Evolutionary conservation across 2,888 invertebrate species (phyloP).

Genomic region (Chloroclysta siterata): DNA sequence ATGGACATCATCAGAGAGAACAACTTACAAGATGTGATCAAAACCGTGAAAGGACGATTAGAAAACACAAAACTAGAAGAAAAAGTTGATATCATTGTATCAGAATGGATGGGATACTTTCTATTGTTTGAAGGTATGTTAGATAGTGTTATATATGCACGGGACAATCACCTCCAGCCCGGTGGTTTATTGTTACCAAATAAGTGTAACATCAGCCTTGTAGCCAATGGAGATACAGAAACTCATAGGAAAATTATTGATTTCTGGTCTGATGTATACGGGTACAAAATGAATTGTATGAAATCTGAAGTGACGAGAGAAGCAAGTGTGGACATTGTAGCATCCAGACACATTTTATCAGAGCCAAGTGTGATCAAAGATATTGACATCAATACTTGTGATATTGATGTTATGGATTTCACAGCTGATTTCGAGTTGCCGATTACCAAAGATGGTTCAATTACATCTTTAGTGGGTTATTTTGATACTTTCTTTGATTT

Average conservation of each 20-base stretch:
- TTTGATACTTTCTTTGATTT: slow-evolving; percentile 95
- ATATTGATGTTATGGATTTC: slow-evolving; percentile 89
- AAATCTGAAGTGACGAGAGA: slow-evolving; percentile 93
- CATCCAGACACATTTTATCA: slow-evolving; percentile 87
- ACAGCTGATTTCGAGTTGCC: slow-evolving; percentile 88
- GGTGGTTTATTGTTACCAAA: slow-evolving; percentile 93
- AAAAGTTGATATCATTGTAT: slow-evolving; percentile 95
- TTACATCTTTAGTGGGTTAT: slow-evolving; percentile 95
- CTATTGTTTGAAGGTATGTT: slow-evolving; percentile 98
- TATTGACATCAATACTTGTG: slow-evolving; percentile 91
- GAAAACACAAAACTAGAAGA: slow-evolving; percentile 93
- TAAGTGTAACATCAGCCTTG: slow-evolving; percentile 91
- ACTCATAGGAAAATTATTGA: slow-evolving; percentile 89
- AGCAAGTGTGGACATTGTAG: slow-evolving; percentile 82
- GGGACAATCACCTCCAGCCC: slow-evolving; percentile 91
- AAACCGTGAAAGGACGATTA: slow-evolving; percentile 92
- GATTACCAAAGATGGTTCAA: slow-evolving; percentile 86
- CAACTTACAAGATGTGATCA: slow-evolving; percentile 88
- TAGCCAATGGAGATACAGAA: slow-evolving; percentile 91
- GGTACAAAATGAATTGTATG: slow-evolving; percentile 97
- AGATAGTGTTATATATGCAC: slow-evolving; percentile 95
- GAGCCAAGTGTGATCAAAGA: slow-evolving; percentile 87
- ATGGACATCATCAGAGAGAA: slow-evolving; percentile 97
- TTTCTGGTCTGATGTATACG: slow-evolving; percentile 97
- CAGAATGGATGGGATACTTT: slow-evolving; percentile 99